phyloP scores from a whole-genome alignment of 1,140 invertebrate species.

The Chlorops oryzae region DNA sequence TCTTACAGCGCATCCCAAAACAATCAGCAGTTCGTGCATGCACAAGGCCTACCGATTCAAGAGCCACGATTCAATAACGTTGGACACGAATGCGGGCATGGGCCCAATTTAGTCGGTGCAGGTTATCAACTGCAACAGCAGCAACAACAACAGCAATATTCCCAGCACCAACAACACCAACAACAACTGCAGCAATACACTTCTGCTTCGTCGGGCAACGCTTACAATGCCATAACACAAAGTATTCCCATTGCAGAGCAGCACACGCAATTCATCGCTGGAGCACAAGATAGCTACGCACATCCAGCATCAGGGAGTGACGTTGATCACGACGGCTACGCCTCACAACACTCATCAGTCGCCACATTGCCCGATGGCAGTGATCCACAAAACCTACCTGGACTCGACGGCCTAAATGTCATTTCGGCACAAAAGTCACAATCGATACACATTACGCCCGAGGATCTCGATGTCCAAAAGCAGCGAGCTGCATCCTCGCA shows the following conservation, averaged over 20 bases:
- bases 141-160: constrained; percentile 30
- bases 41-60: constrained; percentile 35
- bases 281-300: constrained; percentile 32
- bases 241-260: constrained; percentile 47
- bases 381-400: constrained; percentile 32
- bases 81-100: constrained; percentile 41
- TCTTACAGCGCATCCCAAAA: constrained; percentile 29
- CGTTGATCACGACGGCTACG: constrained; percentile 32
- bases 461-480: constrained; percentile 65
- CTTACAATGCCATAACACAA: constrained; percentile 36
- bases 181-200: constrained; percentile 10
- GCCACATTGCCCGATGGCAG: constrained; percentile 34
- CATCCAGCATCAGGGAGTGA: constrained; percentile 31
- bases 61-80: constrained; percentile 29
- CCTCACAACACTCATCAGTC: constrained; percentile 35
- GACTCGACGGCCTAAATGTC: constrained; percentile 48
- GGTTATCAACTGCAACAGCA: too few species aligned
- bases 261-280: constrained; percentile 37
- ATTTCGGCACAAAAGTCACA: constrained; percentile 49
- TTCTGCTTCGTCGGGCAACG: constrained; percentile 1
- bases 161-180: constrained; percentile 12
- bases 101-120: constrained; percentile 34
- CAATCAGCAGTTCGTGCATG: constrained; percentile 25
- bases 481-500: constrained; percentile 51
- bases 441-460: constrained; percentile 48